Percentiles rank a stretch among this genome's conserved stretches.
These are phyloP conservation scores for Ctenopoma kingsleyae DNA, from an alignment of 2,797 vertebrate genomes.

Conservation along the genomic window DNA sequence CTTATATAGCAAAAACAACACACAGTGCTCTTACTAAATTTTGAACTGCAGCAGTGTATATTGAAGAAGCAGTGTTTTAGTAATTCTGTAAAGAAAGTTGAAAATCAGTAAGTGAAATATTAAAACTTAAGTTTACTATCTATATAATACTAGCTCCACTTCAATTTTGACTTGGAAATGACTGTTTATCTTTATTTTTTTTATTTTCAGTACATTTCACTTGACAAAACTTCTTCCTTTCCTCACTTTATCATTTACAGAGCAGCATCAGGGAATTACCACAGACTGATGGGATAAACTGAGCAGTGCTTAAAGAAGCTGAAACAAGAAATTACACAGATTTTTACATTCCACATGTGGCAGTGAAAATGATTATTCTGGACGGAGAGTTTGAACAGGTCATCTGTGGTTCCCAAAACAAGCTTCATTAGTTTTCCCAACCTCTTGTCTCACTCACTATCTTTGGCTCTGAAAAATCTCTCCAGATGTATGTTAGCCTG, in stretches of 20 bases:
- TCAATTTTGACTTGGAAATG: constrained; percentile 33
- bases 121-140: constrained; percentile 34
- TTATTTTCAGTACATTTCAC: constrained; percentile 35
- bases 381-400: constrained; percentile 59
- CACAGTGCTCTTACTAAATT: constrained; percentile 14
- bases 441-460: constrained; percentile 6
- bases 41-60: constrained; percentile 4
- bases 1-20: constrained; percentile 66
- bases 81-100: constrained; percentile 11
- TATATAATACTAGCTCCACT: constrained; percentile 34
- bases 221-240: constrained; percentile 41
- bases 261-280: constrained; percentile 45
- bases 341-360: constrained; percentile 66
- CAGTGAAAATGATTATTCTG: constrained; percentile 74
- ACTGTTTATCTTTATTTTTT: constrained; percentile 34
- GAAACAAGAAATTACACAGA: constrained; percentile 55
- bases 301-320: constrained; percentile 54
- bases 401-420: constrained; percentile 51
- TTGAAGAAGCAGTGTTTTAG: constrained; percentile 4
- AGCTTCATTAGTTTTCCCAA: constrained; percentile 24
- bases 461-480: constrained; percentile 17
- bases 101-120: constrained; percentile 26
- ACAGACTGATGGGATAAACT: constrained; percentile 66
- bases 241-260: constrained; percentile 35
- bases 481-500: not conserved